A percentile compares a stretch with the other conserved stretches of the same genome.
Conservation (phyloP, 1,140 invertebrate genomes). For the Neodiprion lecontei region DNA sequence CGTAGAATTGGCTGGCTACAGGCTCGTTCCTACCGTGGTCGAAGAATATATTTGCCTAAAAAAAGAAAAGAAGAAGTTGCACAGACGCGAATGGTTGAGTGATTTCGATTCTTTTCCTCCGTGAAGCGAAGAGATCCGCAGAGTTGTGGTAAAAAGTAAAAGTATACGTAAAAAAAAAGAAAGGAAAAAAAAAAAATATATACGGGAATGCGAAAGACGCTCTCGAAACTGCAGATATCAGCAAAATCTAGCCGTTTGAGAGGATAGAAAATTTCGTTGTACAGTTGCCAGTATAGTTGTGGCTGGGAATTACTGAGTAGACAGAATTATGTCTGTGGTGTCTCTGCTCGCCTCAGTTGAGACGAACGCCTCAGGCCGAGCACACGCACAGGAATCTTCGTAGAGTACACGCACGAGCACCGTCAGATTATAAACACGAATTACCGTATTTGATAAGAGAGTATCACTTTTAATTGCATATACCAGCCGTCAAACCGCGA, state of each 20-base stretch:
- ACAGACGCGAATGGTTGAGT: too few relatives aligned
- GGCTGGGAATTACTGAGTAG: slow-evolving; percentile 60
- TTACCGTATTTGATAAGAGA: background rate
- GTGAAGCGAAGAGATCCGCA: slow-evolving; percentile 8
- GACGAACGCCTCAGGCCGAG: slow-evolving; percentile 57
- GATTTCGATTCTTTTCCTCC: too few relatives aligned
- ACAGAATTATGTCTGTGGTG: slow-evolving; percentile 60
- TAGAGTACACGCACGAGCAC: slow-evolving; percentile 1
- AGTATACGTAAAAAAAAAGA: slow-evolving; percentile 20
- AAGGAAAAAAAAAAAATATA: slow-evolving; percentile 1
- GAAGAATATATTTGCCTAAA: too few relatives aligned
- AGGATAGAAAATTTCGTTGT: slow-evolving; percentile 10
- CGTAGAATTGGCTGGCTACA: too few relatives aligned
- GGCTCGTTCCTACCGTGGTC: too few relatives aligned
- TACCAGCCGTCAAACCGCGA: background rate
- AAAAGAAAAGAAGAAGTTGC: too few relatives aligned
- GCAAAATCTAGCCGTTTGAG: slow-evolving; percentile 10
- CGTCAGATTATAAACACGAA: background rate
- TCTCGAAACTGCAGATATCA: slow-evolving; percentile 20
- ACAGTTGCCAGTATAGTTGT: slow-evolving; percentile 32
- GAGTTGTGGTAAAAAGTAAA: slow-evolving; percentile 14
- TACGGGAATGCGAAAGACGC: slow-evolving; percentile 32
- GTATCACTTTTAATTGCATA: background rate
- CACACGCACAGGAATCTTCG: slow-evolving; percentile 42
- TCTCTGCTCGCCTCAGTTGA: slow-evolving; percentile 57